Percentiles rank a stretch among this genome's conserved stretches.
Evolutionary conservation across 2,888 invertebrate species (phyloP).

Genomic region (Cephus pulcher): DNA sequence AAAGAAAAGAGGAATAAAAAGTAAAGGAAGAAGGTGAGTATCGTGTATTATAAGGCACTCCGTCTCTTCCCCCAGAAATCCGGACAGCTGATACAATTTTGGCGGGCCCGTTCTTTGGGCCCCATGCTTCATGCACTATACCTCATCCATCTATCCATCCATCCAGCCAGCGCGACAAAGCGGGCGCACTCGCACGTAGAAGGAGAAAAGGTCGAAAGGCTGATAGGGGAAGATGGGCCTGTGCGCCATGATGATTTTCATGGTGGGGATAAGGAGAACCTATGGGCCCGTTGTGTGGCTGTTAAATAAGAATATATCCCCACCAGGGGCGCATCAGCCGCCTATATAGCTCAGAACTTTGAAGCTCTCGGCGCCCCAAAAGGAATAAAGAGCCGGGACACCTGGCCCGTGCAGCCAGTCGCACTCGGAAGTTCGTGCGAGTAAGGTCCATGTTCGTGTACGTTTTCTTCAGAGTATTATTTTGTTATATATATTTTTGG

Average conservation of each 20-base stretch:
- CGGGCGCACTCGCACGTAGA: not conserved
- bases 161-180: not conserved
- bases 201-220: not conserved
- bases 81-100: slow-evolving; percentile 12
- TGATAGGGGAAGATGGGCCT: not conserved
- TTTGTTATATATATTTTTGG: not conserved
- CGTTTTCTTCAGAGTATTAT: not conserved
- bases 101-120: slow-evolving; percentile 22
- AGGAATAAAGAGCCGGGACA: slow-evolving; percentile 64
- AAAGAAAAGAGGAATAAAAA: slow-evolving; percentile 2
- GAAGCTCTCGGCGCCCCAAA: slow-evolving; percentile 54
- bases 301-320: slow-evolving; percentile 62
- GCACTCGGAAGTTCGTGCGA: slow-evolving; percentile 1
- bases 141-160: not conserved
- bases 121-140: slow-evolving; percentile 7
- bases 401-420: slow-evolving; percentile 54
- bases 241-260: not conserved
- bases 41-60: not conserved
- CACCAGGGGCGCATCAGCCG: slow-evolving; percentile 45
- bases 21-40: slow-evolving; percentile 18
- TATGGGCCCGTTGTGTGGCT: slow-evolving; percentile 48
- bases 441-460: not conserved
- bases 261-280: slow-evolving; percentile 21
- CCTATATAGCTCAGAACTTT: slow-evolving; percentile 51
- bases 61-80: not conserved